Evolutionary conservation across 37 sponge, comb jelly and placozoan species (phyloP).

Genomic region (Petrosia ficiformis): DNA sequence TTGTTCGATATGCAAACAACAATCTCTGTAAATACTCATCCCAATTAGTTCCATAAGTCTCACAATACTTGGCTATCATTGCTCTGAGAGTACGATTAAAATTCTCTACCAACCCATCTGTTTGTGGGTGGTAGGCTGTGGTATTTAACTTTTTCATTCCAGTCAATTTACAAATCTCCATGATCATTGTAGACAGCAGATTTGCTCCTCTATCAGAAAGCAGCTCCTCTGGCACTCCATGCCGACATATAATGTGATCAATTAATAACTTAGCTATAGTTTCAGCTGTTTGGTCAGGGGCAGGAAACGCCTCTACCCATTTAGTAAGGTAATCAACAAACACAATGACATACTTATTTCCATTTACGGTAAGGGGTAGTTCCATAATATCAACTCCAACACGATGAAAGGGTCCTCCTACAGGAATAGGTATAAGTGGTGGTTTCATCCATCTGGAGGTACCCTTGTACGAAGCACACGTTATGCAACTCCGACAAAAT

Average conservation of each 20-base stretch:
- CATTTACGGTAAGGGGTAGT: conserved; percentile 28
- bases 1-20: conserved; percentile 24
- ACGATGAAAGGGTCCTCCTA: conserved; percentile 34
- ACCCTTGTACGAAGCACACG: conserved; percentile 15
- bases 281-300: not conserved
- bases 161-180: conserved; percentile 4
- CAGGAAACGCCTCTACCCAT: conserved; percentile 22
- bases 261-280: conserved; percentile 16
- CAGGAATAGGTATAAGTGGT: conserved; percentile 10
- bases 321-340: conserved; percentile 39
- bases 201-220: conserved; percentile 15
- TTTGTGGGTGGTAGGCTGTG: conserved; percentile 12
- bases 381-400: conserved; percentile 52
- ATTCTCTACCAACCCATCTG: not conserved
- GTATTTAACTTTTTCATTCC: conserved; percentile 20
- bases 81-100: not conserved
- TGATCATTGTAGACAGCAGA: conserved; percentile 12
- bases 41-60: not conserved
- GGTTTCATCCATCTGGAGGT: not conserved
- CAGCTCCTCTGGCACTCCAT: conserved; percentile 18
- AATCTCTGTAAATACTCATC: conserved; percentile 5
- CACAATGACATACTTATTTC: conserved; percentile 21
- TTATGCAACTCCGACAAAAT: conserved; percentile 23
- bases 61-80: conserved; percentile 4
- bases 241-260: conserved; percentile 6